A percentile compares a stretch with the other conserved stretches of the same genome.
Evolutionary conservation across 2,888 invertebrate species (phyloP).

Genomic region (Colostygia pectinataria): DNA sequence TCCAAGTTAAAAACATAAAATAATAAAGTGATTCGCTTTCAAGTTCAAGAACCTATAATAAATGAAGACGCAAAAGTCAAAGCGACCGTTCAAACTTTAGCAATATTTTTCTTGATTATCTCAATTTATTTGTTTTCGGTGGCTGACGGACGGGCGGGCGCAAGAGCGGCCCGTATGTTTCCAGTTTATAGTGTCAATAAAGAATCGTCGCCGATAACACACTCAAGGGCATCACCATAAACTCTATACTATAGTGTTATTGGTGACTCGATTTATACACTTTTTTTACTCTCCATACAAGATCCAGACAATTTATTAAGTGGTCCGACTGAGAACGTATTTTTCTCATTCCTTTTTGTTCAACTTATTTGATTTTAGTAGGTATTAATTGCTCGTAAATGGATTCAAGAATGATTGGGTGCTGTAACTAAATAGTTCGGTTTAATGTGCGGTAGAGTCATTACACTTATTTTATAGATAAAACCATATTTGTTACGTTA

Average conservation of each 20-base stretch:
- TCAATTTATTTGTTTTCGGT: constrained; percentile 28
- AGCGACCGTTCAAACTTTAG: constrained; percentile 28
- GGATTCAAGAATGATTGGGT: constrained; percentile 14
- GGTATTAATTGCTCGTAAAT: constrained; percentile 59
- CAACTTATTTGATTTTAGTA: constrained; percentile 55
- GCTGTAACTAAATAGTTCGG: constrained; percentile 6
- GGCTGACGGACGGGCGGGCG: constrained; percentile 22
- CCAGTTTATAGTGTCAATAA: constrained; percentile 70
- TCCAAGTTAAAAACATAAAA: constrained; percentile 7
- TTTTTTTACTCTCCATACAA: constrained; percentile 57
- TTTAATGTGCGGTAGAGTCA: constrained; percentile 15
- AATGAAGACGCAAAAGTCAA: constrained; percentile 21
- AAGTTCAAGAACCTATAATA: constrained; percentile 19
- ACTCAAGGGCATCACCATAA: constrained; percentile 66
- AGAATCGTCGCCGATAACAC: constrained; percentile 72
- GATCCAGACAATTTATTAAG: constrained; percentile 71
- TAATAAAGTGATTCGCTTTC: constrained; percentile 1
- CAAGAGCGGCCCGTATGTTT: constrained; percentile 55
- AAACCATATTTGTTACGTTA: constrained; percentile 11
- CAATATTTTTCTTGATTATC: constrained; percentile 31
- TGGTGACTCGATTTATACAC: constrained; percentile 71
- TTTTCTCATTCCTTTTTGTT: constrained; percentile 52
- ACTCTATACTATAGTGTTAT: constrained; percentile 76
- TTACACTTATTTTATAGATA: constrained; percentile 23
- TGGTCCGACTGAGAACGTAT: constrained; percentile 57